A percentile compares a stretch with the other conserved stretches of the same genome.
Conservation (phyloP, 1,140 invertebrate species). For the Halesus radiatus region DNA sequence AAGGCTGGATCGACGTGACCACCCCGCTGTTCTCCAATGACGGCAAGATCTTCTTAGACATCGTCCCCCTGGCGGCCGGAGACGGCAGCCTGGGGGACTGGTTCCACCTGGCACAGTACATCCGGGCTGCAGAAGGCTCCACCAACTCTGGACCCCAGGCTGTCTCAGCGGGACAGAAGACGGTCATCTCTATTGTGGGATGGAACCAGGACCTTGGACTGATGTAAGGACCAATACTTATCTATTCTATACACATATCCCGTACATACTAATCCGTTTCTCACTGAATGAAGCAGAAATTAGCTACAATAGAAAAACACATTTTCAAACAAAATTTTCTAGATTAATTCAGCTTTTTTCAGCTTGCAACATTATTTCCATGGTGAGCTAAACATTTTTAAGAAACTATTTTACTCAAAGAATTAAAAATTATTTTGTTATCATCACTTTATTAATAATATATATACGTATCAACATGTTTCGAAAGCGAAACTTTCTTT, state of each 20-base stretch:
- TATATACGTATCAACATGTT: no score
- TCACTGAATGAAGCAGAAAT: no score
- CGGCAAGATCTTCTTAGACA: constrained; percentile 62
- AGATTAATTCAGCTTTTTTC: no score
- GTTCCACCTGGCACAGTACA: constrained; percentile 66
- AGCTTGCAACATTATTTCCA: no score
- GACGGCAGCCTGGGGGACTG: constrained; percentile 61
- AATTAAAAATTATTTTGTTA: no score
- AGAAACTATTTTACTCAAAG: no score
- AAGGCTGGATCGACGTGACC: constrained; percentile 67
- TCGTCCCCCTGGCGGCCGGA: constrained; percentile 61
- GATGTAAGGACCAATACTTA: constrained; percentile 54
- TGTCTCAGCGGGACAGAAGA: constrained; percentile 62
- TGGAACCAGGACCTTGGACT: constrained; percentile 67
- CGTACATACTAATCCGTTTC: no score
- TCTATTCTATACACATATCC: not conserved
- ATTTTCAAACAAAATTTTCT: no score
- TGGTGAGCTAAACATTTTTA: no score
- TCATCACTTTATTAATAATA: no score
- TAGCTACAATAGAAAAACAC: no score
- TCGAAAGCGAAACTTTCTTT: no score
- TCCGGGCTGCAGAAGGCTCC: constrained; percentile 59
- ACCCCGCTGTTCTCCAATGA: constrained; percentile 62
- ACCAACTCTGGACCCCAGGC: constrained; percentile 43
- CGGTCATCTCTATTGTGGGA: constrained; percentile 66